Evolutionary conservation across 2,113 vertebrate genomes (phyloP).

Genomic region (Castor canadensis): DNA sequence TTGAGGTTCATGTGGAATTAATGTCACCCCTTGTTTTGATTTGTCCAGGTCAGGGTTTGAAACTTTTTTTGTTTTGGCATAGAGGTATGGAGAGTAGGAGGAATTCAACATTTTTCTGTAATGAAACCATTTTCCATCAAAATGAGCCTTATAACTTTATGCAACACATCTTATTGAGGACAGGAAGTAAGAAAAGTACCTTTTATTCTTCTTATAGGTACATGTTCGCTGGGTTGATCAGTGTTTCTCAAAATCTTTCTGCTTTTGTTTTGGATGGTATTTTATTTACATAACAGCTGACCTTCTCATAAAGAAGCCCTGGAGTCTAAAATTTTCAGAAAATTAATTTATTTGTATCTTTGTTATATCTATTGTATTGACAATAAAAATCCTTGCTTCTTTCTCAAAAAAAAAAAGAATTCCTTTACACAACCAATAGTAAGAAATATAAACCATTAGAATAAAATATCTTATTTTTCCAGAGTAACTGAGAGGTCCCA

Average conservation of each 20-base stretch:
- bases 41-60: neutral
- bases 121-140: too few relatives aligned
- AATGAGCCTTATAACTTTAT: too few relatives aligned
- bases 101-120: too few relatives aligned
- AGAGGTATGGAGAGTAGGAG: too few relatives aligned
- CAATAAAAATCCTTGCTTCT: neutral
- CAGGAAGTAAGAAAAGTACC: neutral
- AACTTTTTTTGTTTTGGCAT: neutral
- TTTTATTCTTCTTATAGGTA: neutral
- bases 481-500: too few relatives aligned
- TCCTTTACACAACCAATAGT: too few relatives aligned
- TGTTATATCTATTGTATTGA: neutral
- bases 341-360: neutral
- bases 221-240: neutral
- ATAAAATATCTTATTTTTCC: too few relatives aligned
- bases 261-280: neutral
- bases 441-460: too few relatives aligned
- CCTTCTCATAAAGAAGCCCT: neutral
- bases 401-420: neutral
- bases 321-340: neutral
- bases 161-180: too few relatives aligned
- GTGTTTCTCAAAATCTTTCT: neutral
- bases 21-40: neutral
- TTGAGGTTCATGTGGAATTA: neutral
- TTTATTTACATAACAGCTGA: too few relatives aligned